A percentile compares a stretch with the other conserved stretches of the same genome.
Conservation (phyloP, 2,888 invertebrate genomes). For the Pycnomerus fuliginosus region DNA sequence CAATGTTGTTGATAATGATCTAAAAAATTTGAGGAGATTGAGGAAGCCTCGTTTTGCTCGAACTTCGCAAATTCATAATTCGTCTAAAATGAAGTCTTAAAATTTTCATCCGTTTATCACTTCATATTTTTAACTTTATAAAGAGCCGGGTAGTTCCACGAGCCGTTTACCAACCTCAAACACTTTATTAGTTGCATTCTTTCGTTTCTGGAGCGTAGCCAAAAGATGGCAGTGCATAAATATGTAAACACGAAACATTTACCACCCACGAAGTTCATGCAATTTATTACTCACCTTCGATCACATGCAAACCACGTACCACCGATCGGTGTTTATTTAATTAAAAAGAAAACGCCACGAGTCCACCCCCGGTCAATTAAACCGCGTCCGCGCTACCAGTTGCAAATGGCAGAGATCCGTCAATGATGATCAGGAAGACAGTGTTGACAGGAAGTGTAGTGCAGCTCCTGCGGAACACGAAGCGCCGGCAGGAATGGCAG, state of each 20-base stretch:
- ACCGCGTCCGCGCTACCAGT: slow-evolving; percentile 17
- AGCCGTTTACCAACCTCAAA: slow-evolving; percentile 28
- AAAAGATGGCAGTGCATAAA: slow-evolving; percentile 31
- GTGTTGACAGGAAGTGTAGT: slow-evolving; percentile 50
- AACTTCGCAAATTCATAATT: too few relatives aligned
- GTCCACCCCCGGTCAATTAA: slow-evolving; percentile 14
- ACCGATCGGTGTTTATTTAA: too few relatives aligned
- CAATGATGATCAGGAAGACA: slow-evolving; percentile 45
- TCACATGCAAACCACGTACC: too few relatives aligned
- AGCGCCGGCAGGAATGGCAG: slow-evolving; percentile 52
- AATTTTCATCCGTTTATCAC: too few relatives aligned
- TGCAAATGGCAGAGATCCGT: slow-evolving; percentile 22
- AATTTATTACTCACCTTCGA: slow-evolving; percentile 1
- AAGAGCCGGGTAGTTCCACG: too few relatives aligned
- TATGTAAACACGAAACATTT: slow-evolving; percentile 18
- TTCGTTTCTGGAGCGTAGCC: slow-evolving; percentile 29
- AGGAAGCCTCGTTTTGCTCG: too few relatives aligned
- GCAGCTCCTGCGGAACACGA: slow-evolving; percentile 52
- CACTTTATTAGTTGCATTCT: slow-evolving; percentile 25
- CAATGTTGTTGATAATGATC: too few relatives aligned
- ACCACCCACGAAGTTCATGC: slow-evolving; percentile 13
- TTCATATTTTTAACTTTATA: too few relatives aligned
- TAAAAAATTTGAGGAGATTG: too few relatives aligned
- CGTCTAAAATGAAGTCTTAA: too few relatives aligned
- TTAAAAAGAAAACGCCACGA: slow-evolving; percentile 6